Evolutionary conservation across 2,113 vertebrate species (phyloP).

Genomic region (Nibea albiflora): DNA sequence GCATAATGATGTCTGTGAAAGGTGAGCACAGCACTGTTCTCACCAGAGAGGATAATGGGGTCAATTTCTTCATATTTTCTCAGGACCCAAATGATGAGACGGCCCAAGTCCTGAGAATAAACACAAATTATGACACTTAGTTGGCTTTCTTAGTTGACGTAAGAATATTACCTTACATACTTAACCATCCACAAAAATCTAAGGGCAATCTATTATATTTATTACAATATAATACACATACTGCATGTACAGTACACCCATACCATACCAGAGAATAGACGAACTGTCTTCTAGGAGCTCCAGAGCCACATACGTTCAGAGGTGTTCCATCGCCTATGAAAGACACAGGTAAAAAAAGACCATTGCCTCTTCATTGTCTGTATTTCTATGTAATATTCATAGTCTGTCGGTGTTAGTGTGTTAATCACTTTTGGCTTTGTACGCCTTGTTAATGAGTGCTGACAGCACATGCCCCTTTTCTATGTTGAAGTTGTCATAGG

Average conservation of each 20-base stretch:
- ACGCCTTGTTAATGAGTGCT: slow-evolving; percentile 91
- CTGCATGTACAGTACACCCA: neutral
- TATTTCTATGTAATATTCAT: neutral
- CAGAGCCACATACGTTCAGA: slow-evolving; percentile 88
- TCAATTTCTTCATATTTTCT: slow-evolving; percentile 87
- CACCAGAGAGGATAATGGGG: slow-evolving; percentile 93
- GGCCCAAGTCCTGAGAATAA: slow-evolving; percentile 84
- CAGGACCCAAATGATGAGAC: slow-evolving; percentile 89
- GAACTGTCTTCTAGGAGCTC: slow-evolving; percentile 90
- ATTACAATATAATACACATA: too few species aligned
- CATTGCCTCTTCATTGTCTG: neutral
- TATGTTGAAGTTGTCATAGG: slow-evolving; percentile 90
- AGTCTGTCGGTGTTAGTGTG: neutral
- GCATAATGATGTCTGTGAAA: neutral
- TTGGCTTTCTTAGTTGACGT: neutral
- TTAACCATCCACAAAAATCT: neutral
- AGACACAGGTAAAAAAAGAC: neutral
- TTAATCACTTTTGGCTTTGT: slow-evolving; percentile 88
- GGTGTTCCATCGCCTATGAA: slow-evolving; percentile 72
- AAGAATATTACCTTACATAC: neutral
- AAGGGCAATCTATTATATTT: neutral
- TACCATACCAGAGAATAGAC: slow-evolving; percentile 86
- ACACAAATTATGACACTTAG: slow-evolving; percentile 1
- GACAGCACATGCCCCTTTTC: slow-evolving; percentile 91
- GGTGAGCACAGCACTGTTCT: neutral